Conservation (phyloP, 2,113 vertebrate species). For the Pagrus major region DNA sequence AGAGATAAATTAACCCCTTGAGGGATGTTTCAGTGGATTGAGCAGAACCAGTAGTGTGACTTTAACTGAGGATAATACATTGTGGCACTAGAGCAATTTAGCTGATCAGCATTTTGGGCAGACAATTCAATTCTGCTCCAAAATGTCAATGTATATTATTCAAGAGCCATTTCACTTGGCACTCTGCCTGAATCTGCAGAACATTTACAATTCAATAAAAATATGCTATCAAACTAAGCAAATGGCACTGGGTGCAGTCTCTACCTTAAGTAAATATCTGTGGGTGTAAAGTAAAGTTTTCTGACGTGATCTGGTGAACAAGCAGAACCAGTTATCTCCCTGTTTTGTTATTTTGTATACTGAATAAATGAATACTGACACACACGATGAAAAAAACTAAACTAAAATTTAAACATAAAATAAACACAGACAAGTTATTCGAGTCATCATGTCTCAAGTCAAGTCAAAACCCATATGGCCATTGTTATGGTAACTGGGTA, state of each 20-base stretch:
- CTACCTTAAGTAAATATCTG: conserved; percentile 41
- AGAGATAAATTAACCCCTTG: background rate
- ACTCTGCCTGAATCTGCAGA: background rate
- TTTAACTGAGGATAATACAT: background rate
- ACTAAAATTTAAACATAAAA: too few relatives aligned
- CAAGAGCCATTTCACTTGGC: conserved; percentile 1
- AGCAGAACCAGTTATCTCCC: conserved; percentile 14
- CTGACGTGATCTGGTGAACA: conserved; percentile 22
- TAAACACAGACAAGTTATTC: too few relatives aligned
- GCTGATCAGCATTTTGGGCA: background rate
- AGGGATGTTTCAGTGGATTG: background rate
- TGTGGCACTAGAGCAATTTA: background rate
- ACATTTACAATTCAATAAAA: conserved; percentile 2
- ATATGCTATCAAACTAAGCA: conserved; percentile 9
- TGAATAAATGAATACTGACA: too few relatives aligned
- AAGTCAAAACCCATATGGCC: too few relatives aligned
- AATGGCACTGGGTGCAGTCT: background rate
- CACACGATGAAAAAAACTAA: too few relatives aligned
- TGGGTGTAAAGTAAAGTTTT: conserved; percentile 17
- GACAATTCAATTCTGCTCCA: background rate
- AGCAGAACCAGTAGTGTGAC: background rate
- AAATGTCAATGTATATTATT: background rate
- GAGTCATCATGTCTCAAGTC: too few relatives aligned
- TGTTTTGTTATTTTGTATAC: background rate
- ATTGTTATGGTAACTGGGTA: too few relatives aligned